Evolutionary conservation across 2,888 invertebrate genomes (phyloP), one percentile per base, ranked within the genome.

Genomic region (Dastarcus helophoroides): DNA sequence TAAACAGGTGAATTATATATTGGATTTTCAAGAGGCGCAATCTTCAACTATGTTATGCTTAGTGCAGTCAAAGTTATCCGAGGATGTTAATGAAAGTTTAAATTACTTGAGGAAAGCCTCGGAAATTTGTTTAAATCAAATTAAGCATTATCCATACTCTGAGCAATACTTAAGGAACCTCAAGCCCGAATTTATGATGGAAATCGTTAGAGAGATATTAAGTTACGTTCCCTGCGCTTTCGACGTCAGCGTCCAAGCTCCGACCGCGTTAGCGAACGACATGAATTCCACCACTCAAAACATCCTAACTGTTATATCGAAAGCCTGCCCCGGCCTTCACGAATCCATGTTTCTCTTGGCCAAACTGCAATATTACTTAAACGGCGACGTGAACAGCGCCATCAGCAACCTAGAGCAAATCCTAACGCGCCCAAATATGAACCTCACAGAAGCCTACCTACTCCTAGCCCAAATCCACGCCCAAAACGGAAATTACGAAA

Each of bases 381-480:
- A 75, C 49, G 88, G 88, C 0, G 84, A 88, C 53, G 64, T 75
- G 2, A 71, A 69, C 36, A 72, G 74, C 14, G 84, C 93, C 0
- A 72, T 79, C 38, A 66, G 63, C 26, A 70, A 79, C 7, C 64
- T 91, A 15, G 76, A 79, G 41, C 75, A 76, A 47, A 73, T 90
- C 31, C 61, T 83, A 22, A 79, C 81, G 24, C 68, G 73, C 23
- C 60, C 79, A 8, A 85, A 90, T 53, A 72, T 78, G n/a, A 76
- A 82, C 0, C 79, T 78, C 50, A 80, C 82, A 0, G 83, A 88
- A 31, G 84, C 82, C 8, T 83, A 91, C 58, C 66, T 95, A 2
- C 63, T 94, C 6, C 71, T 90, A 64, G 86, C 94, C 1, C 81
- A 86, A 58, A 83, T 91, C 30, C 76, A 83, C 42, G 69, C 89